phyloP scores from a whole-genome alignment of 2,113 vertebrate genomes.

The Gymnogyps californianus region DNA sequence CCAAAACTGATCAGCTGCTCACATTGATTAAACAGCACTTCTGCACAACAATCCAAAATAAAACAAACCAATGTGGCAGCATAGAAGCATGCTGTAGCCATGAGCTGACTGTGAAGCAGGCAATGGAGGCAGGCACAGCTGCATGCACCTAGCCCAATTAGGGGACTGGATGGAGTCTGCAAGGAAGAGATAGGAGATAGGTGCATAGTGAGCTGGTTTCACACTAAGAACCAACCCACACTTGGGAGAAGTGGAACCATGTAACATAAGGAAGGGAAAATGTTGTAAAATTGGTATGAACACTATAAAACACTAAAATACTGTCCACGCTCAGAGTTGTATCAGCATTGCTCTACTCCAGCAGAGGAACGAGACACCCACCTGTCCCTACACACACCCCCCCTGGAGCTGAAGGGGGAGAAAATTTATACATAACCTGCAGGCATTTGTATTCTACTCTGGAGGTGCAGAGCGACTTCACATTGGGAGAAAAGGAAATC shows the following conservation, averaged over 20 bases:
- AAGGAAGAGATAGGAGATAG: not conserved
- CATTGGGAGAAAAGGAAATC: not conserved
- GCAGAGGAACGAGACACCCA: not conserved
- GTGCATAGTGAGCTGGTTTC: not conserved
- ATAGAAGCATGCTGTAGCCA: not conserved
- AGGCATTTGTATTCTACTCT: not conserved
- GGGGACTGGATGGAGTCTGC: not conserved
- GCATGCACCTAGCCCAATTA: not conserved
- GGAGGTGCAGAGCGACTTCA: not conserved
- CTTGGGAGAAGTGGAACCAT: not conserved
- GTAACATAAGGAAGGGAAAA: not conserved
- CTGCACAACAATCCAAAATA: not conserved
- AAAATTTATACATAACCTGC: not conserved
- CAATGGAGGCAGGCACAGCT: not conserved
- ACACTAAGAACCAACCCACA: not conserved
- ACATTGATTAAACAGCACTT: not conserved
- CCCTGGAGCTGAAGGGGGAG: not conserved
- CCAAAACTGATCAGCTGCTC: not conserved
- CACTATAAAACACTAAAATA: not conserved
- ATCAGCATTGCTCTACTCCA: not conserved
- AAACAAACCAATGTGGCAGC: not conserved
- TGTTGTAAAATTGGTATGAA: not conserved
- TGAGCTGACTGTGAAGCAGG: not conserved
- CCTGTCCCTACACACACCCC: rapidly evolving
- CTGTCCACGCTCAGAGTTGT: rapidly evolving